Evolutionary conservation across 2,113 vertebrate genomes (phyloP), one percentile per base, ranked within the genome.

Genomic region (Tricholaema leucomelas): DNA sequence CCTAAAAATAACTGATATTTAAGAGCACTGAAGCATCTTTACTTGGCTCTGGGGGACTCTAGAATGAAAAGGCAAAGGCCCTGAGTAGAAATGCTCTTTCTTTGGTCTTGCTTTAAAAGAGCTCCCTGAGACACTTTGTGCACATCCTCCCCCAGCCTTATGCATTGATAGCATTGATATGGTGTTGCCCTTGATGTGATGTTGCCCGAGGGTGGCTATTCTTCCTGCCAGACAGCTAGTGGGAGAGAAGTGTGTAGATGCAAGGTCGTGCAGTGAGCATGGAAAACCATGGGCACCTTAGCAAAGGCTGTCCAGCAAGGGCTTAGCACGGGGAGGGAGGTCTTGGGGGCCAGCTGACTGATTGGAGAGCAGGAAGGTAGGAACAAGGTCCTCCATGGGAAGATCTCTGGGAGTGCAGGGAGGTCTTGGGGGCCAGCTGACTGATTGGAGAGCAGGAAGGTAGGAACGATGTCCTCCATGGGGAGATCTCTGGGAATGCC

Each of bases 111-210:
- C 42, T 66, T 83, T 85, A 7, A 35, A 48, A 86, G 12, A 86
- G 50, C 15, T 59, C 25, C 16, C 1, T 0, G 3, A 6, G 5
- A 17, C 8, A 3, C 15, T 7, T 33, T 44, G 35, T 63, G 31
- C 40, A 27, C 77, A 27, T 70, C 20, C 33, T 93, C n/a, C n/a
- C 40, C 28, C 52, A 54, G 28, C 24, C 46, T 71, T 21, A 46
- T 77, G 25, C 1, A 0, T 44, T 73, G 72, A 59, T 0, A 2
- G 25, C 1, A 0, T 44, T 73, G 72, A 59, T 0, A 2, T 70
- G 46, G 6, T 76, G 88, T 76, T 95, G 56, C 25, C 69, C 0
- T 40, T 40, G 38, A 40, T 13, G 2, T 70, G 46, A 9, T 77
- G 88, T 77, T 94, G 56, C 25, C 69, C 0, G 0, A 83, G 83